Evolutionary conservation across 2,888 invertebrate genomes (phyloP), one percentile per base, ranked within the genome.

Genomic region (Sipha maydis): DNA sequence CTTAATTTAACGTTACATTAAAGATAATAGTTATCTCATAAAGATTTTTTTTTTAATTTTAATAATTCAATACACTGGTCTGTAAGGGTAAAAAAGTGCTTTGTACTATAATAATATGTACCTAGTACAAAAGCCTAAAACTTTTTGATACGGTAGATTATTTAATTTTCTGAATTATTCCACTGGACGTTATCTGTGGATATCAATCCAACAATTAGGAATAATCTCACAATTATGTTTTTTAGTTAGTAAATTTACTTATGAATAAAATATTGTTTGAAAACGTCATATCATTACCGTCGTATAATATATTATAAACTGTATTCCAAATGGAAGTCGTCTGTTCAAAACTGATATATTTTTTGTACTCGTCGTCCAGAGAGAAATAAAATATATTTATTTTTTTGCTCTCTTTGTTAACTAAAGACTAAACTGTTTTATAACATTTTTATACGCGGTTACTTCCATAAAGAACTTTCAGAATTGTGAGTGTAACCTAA

Each of bases 401-500:
- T 25, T 25, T n/a, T 61, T 25, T 7, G 4, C 25, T 61, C 25
- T 61, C 61, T 61, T 61, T 61, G 61, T 61, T 25, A 25, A 61
- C 61, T 61, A 61, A 61, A 61, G 25, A 61, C 61, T 61, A 25
- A 25, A 61, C 61, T 61, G 61, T 61, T 61, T 61, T 61, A 61
- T 61, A 61, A 21, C 21, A 61, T 25, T 54, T 31, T 78, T 78
- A 19, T 28, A 56, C 31, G 31, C 31, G 21, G 21, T 21, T 31
- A 4, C 31, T 54, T 5, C 21, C 31, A 31, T 54, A 78, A 78
- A 78, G 54, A 78, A 78, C 54, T 54, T 78, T 78, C 21, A 21
- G 28, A 61, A 79, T 61, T 79, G 79, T 79, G 31, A 25, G 31
- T 56, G 56, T 79, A 34, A 79, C 56, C 79, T 14, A 56, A 79